Base-by-base conservation (phyloP, 2,888 invertebrate species). In the Eupithecia inturbata region DNA sequence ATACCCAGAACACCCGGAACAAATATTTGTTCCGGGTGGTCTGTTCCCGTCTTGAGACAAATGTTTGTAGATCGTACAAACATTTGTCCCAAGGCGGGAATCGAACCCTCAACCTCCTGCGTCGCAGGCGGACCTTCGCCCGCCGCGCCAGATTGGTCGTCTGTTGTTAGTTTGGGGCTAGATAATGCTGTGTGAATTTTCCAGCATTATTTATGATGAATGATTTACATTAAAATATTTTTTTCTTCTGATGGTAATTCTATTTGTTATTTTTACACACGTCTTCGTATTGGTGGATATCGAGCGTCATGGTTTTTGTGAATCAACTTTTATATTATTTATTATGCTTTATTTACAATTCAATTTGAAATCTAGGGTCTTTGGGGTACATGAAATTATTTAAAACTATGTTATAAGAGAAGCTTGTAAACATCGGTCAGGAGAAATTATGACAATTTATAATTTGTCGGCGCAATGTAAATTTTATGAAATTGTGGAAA, bases 401-500 rank as follows among this genome's bases (percentile, higher is more conserved):
- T 33, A 10, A 28, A 28, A 62, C 7, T 31, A 16, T 31, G 7
- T 63, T n/a, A 33, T 63, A n/a, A 28, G 1, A 14, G 31, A 31
- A 14, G 31, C 19, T 64, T 36, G 31, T 31, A 62, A 7, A 64
- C 10, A 64, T 63, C 5, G 49, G 10, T 53, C 10, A 10, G 12
- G 9, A 33, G 3, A 31, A 63, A 63, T 63, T n/a, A 63, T 64
- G 63, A 36, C 22, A 33, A 36, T n/a, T 12, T 36, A 22, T 33
- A n/a, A 36, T 63, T 22, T 12, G 31, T 31, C n/a, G 36, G 19
- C 12, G 10, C 36, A 33, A 36, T 62, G 19, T 64, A 26, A 26
- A 64, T 36, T 36, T 33, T 10, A 64, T 33, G 63, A n/a, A 74
- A 70, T 67, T 71, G 72, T 45, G 72, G 60, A 70, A 73, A 79